These are phyloP conservation scores for Gymnoscopelus braueri DNA, from an alignment of 2,797 vertebrate genomes.

Conservation along the genomic window DNA sequence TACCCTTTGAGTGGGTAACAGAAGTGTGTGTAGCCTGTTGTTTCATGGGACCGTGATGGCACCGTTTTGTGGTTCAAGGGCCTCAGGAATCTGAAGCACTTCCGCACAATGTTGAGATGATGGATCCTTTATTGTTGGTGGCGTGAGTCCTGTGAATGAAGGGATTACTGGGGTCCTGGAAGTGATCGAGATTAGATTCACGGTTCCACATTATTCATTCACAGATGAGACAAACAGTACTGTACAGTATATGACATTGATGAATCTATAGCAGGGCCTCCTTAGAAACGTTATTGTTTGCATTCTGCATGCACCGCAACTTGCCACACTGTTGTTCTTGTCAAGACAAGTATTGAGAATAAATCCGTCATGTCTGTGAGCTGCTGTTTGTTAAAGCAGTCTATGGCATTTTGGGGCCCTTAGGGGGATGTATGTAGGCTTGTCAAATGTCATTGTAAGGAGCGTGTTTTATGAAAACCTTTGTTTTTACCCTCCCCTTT, in stretches of 20 bases:
- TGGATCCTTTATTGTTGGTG: too few species aligned
- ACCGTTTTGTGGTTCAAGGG: too few species aligned
- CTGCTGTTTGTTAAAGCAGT: slow-evolving; percentile 28
- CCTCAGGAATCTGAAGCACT: too few species aligned
- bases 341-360: slow-evolving; percentile 43
- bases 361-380: slow-evolving; percentile 43
- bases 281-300: slow-evolving; percentile 17
- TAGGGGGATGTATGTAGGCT: slow-evolving; percentile 31
- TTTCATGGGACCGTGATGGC: too few species aligned
- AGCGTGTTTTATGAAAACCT: slow-evolving; percentile 34
- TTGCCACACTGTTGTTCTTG: slow-evolving; percentile 27
- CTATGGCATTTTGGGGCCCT: slow-evolving; percentile 39
- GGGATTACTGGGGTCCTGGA: slow-evolving; percentile 31
- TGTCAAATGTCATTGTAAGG: slow-evolving; percentile 55
- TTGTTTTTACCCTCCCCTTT: slow-evolving; percentile 14
- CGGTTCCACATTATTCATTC: slow-evolving; percentile 7
- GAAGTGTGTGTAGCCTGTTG: too few species aligned
- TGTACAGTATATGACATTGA: slow-evolving; percentile 48
- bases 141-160: too few species aligned
- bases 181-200: slow-evolving; percentile 60
- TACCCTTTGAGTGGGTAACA: too few species aligned
- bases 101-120: too few species aligned
- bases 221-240: slow-evolving; percentile 46
- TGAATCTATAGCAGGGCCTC: slow-evolving; percentile 40
- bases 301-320: background rate